Evolutionary conservation across 23 tunicate genomes (phyloP).

Genomic region (Ascidia mentula): DNA sequence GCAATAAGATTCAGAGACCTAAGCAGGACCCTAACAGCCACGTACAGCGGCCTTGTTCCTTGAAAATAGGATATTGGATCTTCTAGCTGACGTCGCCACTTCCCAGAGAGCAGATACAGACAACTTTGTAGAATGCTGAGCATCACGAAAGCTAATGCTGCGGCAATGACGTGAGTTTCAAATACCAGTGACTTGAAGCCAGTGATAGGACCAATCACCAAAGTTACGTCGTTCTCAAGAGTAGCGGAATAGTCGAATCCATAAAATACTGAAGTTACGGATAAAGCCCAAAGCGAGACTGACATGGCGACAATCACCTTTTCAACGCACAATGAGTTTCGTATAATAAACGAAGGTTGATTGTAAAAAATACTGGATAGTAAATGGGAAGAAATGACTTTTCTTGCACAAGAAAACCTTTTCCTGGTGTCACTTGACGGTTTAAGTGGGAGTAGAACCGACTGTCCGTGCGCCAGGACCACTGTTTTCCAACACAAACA

Average conservation of each 20-base stretch:
- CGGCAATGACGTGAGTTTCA: not conserved
- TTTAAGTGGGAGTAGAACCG: not conserved
- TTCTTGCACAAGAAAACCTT: not conserved
- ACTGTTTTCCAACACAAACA: not conserved
- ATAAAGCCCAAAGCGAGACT: not conserved
- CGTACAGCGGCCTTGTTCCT: not conserved
- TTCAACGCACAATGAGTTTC: not conserved
- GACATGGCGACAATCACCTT: not conserved
- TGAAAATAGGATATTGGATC: not conserved
- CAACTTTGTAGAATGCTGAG: not conserved
- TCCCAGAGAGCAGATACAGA: not conserved
- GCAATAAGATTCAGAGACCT: not conserved
- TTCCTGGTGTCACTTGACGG: not conserved
- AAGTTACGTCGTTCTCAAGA: not conserved
- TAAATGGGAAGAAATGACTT: not conserved
- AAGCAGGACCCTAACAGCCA: not conserved
- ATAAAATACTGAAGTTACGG: not conserved
- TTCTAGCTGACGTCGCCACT: not conserved
- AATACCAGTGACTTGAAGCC: not conserved
- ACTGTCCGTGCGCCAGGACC: not conserved
- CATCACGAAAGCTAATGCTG: not conserved
- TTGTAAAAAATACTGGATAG: not conserved
- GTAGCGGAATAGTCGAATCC: not conserved
- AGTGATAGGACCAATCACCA: not conserved
- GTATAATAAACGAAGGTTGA: not conserved